Base-by-base conservation (phyloP, 92 coral and sea anemone species). In the Zoanthus sansibaricus region DNA sequence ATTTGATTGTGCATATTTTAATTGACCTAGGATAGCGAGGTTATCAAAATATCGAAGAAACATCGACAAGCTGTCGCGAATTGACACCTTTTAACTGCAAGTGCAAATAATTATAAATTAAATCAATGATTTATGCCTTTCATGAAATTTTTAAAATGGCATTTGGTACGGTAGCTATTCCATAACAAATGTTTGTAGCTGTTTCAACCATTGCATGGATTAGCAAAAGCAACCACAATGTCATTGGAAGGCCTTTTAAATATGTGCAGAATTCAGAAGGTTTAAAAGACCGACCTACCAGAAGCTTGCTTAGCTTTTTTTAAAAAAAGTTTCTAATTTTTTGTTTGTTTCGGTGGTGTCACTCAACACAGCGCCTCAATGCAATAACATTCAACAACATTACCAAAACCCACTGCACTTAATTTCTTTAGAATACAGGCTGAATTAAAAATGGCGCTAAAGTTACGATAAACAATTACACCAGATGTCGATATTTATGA, bases 41-140 rank as follows among this genome's bases (percentile, higher is more conserved):
- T 80, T 80, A 80, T 80, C 85, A 66, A 46, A 80, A 80, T 14
- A 80, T 61, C 6, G 47, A 49, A 68, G 47, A 80, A 66, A 44
- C 59, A 52, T 80, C 85, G 85, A 80, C 85, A 80, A 66, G 45
- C 67, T 80, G 85, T 64, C 85, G 61, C 75, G 75, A 25, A 11
- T 25, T 80, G 85, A 47, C 75, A 64, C 12, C 15, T 66, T 46
- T 37, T 48, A 64, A 80, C 66, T 80, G 75, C 58, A 46, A 66
- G 49, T 46, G 47, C 47, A 80, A 79, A 80, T 51, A 66, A 16
- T 64, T 20, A 14, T 58, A 58, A 15, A 74, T 21, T 47, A n/a
- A 17, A n/a, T 51, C 42, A 12, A 30, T 10, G 21, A 62, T 51
- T 14, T 45, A 25, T 32, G 20, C 69, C n/a, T 31, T 62, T 21